Conservation (phyloP, 2,888 invertebrate species). For the Stegophylla sp. region DNA sequence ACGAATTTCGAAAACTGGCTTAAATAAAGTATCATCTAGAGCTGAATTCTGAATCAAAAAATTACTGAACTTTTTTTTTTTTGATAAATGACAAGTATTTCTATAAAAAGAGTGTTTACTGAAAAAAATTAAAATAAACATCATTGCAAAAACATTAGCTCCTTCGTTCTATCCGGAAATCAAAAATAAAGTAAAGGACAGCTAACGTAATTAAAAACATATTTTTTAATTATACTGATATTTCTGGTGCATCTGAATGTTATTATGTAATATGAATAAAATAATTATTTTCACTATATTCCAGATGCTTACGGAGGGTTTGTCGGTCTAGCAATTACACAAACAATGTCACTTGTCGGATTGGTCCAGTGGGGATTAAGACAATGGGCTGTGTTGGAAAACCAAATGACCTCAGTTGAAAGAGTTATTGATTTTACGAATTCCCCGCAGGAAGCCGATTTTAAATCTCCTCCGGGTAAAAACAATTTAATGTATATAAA, state of each 20-base stretch:
- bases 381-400: conserved; percentile 87
- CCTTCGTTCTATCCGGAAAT: too few species aligned
- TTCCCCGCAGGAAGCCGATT: conserved; percentile 69
- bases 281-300: conserved; percentile 73
- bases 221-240: conserved; percentile 88
- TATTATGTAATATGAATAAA: conserved; percentile 92
- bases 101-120: too few species aligned
- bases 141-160: conserved; percentile 64
- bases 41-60: too few species aligned
- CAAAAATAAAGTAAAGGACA: too few species aligned
- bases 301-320: conserved; percentile 69
- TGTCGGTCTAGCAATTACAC: conserved; percentile 80
- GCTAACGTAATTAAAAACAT: too few species aligned
- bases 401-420: conserved; percentile 90
- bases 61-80: too few species aligned
- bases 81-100: too few species aligned
- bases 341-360: conserved; percentile 79
- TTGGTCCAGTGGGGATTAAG: conserved; percentile 90
- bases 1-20: too few species aligned
- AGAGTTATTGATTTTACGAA: conserved; percentile 81
- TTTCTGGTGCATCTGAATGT: conserved; percentile 86
- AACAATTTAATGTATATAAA: conserved; percentile 50
- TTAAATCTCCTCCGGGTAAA: not conserved
- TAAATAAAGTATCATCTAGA: too few species aligned
- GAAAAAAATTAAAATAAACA: too few species aligned